Conservation (phyloP, 2,797 vertebrate genomes). For the Muscicapa comitata region DNA sequence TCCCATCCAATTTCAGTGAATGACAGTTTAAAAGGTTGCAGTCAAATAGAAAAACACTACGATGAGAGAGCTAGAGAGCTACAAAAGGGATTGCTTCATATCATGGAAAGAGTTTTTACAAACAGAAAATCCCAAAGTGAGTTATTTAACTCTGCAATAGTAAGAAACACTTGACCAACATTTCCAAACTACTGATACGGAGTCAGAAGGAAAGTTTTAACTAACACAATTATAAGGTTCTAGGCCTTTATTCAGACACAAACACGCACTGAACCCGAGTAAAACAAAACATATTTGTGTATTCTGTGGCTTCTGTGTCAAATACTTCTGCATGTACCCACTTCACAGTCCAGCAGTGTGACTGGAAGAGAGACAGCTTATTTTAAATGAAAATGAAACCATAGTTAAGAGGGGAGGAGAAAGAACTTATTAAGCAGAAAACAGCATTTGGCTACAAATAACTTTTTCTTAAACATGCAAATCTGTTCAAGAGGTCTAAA, state of each 20-base stretch:
- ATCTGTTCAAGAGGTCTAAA: background rate
- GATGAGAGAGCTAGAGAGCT: background rate
- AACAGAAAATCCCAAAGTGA: background rate
- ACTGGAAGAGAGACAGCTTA: background rate
- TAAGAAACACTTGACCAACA: background rate
- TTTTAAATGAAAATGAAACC: background rate
- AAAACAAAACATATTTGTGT: background rate
- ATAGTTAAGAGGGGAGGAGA: background rate
- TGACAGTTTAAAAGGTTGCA: background rate
- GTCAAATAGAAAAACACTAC: background rate
- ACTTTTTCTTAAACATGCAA: background rate
- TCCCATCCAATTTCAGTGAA: background rate
- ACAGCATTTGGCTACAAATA: background rate
- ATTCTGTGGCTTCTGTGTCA: background rate
- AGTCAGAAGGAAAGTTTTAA: background rate
- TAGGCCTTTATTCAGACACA: background rate
- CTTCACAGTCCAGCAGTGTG: background rate
- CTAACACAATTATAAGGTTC: background rate
- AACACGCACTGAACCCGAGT: background rate
- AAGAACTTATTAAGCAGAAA: background rate
- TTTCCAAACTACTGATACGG: background rate
- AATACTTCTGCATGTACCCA: background rate
- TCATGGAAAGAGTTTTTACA: background rate
- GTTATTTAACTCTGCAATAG: background rate
- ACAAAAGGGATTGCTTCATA: background rate